Base-by-base conservation (phyloP, 2,797 vertebrate genomes). In the Limosa lapponica region DNA sequence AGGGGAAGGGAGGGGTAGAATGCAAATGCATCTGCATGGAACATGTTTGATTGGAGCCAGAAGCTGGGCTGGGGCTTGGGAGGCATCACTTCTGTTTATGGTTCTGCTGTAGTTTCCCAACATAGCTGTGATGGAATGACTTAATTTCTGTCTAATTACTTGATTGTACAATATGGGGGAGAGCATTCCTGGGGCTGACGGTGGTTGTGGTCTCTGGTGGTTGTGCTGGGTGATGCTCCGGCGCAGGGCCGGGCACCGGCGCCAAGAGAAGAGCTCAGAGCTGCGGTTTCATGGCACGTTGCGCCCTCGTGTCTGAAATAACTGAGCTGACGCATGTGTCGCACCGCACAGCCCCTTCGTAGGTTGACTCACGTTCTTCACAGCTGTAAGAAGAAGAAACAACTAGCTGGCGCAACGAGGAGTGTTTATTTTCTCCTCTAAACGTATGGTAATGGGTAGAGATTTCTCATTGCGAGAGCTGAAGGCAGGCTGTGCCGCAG, bases 201-300 rank as follows among this genome's bases (percentile, higher is more conserved):
- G 28, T 23, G 46, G 22, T 48, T 46, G 7, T 55, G 1, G 1
- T 66, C 11, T 32, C 36, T 87, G 1, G 0, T 52, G 79, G 52
- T 44, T 82, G 64, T 46, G 57, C 19, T 0, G 1, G 19, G 39
- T 18, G 85, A 54, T 80, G 78, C 81, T 28, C 13, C 0, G 0
- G 41, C 0, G 0, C 39, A 58, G 71, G 71, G 82, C 70, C 2
- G 2, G 39, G 36, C 57, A 32, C 0, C 1, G 44, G 37, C 2
- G 39, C 73, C 1, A 23, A 77, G 62, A 54, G 67, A 16, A 13
- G 37, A 39, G 67, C 67, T 49, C 74, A 78, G 90, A n/a, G 86
- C 87, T 92, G 88, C 10, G 75, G 65, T 86, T 91, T 90, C 89
- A 77, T 0, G 3, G 79, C 79, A 54, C 1, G 0, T 11, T 73